Evolutionary conservation across 2,888 invertebrate genomes (phyloP).

Genomic region (Pantelozetes paolii): DNA sequence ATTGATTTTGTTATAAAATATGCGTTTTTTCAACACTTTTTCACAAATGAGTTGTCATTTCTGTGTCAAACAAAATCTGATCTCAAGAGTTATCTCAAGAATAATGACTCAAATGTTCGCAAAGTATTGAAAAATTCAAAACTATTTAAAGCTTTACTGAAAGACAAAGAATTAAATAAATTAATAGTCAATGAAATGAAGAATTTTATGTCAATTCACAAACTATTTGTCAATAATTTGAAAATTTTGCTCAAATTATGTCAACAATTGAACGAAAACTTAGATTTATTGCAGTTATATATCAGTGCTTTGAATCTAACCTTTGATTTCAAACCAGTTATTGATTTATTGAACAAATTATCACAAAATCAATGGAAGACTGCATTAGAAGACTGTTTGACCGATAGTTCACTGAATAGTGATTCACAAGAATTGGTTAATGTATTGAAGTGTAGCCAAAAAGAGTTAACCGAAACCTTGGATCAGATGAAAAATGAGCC

Average conservation of each 20-base stretch:
- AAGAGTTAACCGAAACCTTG: neutral
- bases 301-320: neutral
- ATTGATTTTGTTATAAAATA: conserved; percentile 4
- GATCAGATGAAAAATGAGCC: neutral
- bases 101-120: neutral
- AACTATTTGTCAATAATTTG: neutral
- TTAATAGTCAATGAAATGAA: neutral
- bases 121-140: neutral
- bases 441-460: neutral
- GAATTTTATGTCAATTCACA: conserved; percentile 7
- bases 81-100: neutral
- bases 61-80: conserved; percentile 4
- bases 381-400: neutral
- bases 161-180: conserved; percentile 16
- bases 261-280: neutral
- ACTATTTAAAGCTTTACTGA: neutral
- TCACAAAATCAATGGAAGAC: conserved; percentile 14
- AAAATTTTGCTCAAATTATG: conserved; percentile 21
- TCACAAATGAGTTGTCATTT: conserved; percentile 8
- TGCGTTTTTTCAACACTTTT: neutral
- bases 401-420: neutral
- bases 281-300: neutral
- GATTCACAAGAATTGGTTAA: neutral
- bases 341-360: conserved; percentile 6
- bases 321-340: neutral